Percentiles rank a stretch among this genome's conserved stretches.
Conservation (phyloP, 1,140 invertebrate genomes). For the Polypedilum vanderplanki region DNA sequence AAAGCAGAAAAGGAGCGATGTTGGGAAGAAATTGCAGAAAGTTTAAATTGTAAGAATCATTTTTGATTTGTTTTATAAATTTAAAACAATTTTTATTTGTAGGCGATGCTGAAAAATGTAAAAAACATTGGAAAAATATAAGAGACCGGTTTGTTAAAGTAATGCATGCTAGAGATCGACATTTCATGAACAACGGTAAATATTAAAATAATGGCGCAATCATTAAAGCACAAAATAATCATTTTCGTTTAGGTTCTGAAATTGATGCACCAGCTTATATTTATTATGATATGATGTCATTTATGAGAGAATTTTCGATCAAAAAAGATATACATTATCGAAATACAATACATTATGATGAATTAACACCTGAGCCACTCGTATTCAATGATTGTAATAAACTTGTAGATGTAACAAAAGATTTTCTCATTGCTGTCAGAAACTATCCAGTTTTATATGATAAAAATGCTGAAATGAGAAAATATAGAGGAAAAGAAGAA, state of each 20-base stretch:
- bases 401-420: neutral
- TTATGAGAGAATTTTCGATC: neutral
- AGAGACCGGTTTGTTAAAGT: constrained; percentile 10
- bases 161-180: neutral
- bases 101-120: neutral
- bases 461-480: neutral
- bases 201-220: neutral
- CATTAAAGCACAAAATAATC: neutral
- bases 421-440: neutral
- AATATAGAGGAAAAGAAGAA: neutral
- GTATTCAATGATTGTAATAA: neutral
- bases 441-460: neutral
- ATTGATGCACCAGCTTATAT: neutral
- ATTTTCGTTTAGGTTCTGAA: neutral
- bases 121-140: constrained; percentile 18
- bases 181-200: neutral
- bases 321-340: neutral
- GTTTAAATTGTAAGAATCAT: neutral
- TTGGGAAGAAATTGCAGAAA: neutral
- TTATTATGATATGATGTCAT: neutral
- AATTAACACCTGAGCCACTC: neutral
- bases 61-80: neutral
- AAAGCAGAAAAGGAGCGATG: neutral
- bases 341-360: neutral
- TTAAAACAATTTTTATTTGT: neutral